Evolutionary conservation across 2,113 vertebrate genomes (phyloP).

Genomic region (Microcebus griseorufus): DNA sequence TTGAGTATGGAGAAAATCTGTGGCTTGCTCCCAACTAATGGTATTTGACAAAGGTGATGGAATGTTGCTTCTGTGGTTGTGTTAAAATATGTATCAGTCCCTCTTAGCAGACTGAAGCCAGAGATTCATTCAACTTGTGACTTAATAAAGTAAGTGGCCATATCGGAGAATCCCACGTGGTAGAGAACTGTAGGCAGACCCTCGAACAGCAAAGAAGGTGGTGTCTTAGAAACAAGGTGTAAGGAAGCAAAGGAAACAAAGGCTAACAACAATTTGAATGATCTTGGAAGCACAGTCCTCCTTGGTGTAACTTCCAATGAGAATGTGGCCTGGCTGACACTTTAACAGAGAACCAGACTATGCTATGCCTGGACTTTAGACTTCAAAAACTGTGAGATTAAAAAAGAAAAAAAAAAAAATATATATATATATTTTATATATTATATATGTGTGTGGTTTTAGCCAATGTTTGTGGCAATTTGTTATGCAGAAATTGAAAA

Average conservation of each 20-base stretch:
- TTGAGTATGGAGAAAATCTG: neutral
- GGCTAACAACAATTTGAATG: neutral
- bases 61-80: neutral
- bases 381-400: neutral
- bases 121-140: neutral
- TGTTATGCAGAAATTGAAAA: neutral
- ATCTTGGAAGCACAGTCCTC: neutral
- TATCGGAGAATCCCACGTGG: neutral
- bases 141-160: neutral
- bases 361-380: rapidly evolving
- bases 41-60: neutral
- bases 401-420: too few species aligned
- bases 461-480: neutral
- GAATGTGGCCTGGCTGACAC: neutral
- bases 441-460: neutral
- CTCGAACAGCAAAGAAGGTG: neutral
- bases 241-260: neutral
- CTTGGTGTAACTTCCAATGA: neutral
- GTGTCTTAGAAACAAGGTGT: neutral
- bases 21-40: neutral
- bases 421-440: too few species aligned
- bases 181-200: neutral
- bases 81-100: neutral
- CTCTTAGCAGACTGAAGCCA: neutral
- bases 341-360: neutral